Percentiles rank a stretch among this genome's conserved stretches.
These are phyloP conservation scores for Eulemur albifrons DNA, from an alignment of 2,797 vertebrate genomes.

Conservation along the genomic window DNA sequence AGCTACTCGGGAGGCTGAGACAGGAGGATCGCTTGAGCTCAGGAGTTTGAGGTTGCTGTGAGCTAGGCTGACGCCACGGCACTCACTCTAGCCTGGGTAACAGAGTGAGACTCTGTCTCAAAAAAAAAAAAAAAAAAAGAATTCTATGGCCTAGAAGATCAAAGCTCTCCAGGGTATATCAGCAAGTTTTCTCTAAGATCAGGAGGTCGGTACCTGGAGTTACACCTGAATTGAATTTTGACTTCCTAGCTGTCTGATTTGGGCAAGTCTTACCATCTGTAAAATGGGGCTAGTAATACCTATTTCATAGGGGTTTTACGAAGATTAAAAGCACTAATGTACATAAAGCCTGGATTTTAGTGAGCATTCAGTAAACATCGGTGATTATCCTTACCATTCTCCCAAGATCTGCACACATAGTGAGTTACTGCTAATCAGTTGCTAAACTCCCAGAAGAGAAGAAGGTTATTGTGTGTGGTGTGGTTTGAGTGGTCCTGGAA, in stretches of 20 bases:
- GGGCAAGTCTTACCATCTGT: neutral
- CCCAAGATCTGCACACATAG: neutral
- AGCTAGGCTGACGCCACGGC: no score
- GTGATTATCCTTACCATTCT: neutral
- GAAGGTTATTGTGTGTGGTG: neutral
- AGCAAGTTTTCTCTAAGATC: neutral
- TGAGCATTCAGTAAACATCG: neutral
- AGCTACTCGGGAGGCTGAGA: no score
- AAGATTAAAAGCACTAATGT: neutral
- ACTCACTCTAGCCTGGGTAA: no score
- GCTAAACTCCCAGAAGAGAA: neutral
- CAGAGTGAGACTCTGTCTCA: no score
- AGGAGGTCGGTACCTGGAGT: neutral
- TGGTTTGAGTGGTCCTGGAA: neutral
- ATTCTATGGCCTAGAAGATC: neutral
- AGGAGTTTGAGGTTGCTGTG: no score
- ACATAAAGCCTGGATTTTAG: neutral
- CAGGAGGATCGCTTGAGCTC: no score
- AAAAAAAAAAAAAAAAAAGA: no score
- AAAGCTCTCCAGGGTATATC: neutral
- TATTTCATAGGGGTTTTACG: neutral
- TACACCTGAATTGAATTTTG: neutral
- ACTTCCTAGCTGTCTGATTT: neutral
- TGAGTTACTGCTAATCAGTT: neutral
- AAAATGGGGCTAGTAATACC: neutral